Evolutionary conservation across 1,140 invertebrate genomes (phyloP).

Genomic region (Conus ventricosus): DNA sequence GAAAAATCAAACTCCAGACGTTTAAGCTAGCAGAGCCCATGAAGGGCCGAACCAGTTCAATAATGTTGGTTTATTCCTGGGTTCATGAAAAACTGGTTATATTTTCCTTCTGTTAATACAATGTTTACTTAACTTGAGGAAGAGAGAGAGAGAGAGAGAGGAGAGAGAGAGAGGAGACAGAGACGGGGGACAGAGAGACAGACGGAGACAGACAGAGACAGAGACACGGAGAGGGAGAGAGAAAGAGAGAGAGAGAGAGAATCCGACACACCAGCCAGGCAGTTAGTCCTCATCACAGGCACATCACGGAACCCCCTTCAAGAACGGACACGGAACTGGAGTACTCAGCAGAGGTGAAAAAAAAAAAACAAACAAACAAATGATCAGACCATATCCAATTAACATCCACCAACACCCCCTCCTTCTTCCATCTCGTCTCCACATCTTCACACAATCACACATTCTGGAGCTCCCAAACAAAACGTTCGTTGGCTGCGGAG

Average conservation of each 20-base stretch:
- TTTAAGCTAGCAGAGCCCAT: not conserved
- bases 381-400: not conserved
- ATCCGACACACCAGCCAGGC: not conserved
- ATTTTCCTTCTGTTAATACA: not conserved
- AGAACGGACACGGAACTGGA: not conserved
- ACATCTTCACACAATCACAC: not conserved
- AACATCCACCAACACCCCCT: not conserved
- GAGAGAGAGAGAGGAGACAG: too few species aligned
- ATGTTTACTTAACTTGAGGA: not conserved
- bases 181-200: too few species aligned
- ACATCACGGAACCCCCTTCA: not conserved
- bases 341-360: not conserved
- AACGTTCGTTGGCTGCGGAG: not conserved
- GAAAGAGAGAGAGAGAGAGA: slow-evolving; percentile 3
- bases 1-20: not conserved
- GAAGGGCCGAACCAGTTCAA: too few species aligned
- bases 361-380: not conserved
- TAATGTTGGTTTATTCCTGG: too few species aligned
- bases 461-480: not conserved
- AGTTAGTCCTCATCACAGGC: not conserved
- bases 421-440: not conserved
- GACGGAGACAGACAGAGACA: not conserved
- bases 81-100: not conserved
- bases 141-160: not conserved
- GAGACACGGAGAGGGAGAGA: not conserved